Evolutionary conservation across 2,113 vertebrate genomes (phyloP).

Genomic region (Macquaria australasica): DNA sequence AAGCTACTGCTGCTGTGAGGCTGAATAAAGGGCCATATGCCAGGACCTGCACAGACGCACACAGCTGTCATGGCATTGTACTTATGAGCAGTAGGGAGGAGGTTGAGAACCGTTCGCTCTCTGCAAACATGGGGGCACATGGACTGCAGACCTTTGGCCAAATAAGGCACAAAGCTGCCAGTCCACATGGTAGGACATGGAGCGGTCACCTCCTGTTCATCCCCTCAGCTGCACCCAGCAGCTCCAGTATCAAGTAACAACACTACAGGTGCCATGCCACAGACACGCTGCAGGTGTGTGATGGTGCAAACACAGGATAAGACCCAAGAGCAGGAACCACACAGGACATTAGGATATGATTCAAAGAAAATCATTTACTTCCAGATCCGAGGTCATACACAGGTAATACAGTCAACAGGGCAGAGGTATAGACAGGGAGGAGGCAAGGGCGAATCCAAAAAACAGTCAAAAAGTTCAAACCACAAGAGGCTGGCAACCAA

Average conservation of each 20-base stretch:
- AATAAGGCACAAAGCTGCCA: neutral
- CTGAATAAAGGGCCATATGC: neutral
- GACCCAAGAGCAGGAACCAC: too few relatives aligned
- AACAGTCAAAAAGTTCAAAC: too few relatives aligned
- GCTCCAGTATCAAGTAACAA: neutral
- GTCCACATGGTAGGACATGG: neutral
- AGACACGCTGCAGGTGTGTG: neutral
- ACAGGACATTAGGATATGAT: too few relatives aligned
- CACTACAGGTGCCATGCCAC: neutral
- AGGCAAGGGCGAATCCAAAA: too few relatives aligned
- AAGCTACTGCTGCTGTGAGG: neutral
- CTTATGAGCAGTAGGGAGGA: neutral
- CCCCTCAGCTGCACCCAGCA: neutral
- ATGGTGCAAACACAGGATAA: too few relatives aligned
- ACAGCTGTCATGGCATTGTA: conserved; percentile 8
- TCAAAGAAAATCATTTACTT: too few relatives aligned
- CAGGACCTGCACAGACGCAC: neutral
- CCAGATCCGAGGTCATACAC: too few relatives aligned
- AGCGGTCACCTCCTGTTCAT: neutral
- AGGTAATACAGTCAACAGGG: too few relatives aligned
- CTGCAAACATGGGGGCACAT: neutral
- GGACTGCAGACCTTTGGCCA: neutral
- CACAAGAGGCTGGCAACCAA: too few relatives aligned
- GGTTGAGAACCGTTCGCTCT: neutral
- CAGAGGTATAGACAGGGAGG: too few relatives aligned